These are phyloP conservation scores for Linepithema humile DNA, from an alignment of 1,140 invertebrate species.

Conservation along the genomic window DNA sequence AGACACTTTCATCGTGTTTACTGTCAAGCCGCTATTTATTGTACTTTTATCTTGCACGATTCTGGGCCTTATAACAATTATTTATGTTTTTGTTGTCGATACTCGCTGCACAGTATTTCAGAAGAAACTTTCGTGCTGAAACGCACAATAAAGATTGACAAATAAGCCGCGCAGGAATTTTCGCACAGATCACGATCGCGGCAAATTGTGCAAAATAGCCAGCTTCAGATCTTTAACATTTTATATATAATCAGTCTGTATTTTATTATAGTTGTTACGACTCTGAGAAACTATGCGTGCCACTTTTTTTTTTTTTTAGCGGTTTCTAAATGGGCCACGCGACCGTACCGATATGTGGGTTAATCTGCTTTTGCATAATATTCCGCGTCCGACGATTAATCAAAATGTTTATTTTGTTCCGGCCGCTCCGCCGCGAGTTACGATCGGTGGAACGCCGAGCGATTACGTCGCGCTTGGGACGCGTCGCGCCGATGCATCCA, in stretches of 20 bases:
- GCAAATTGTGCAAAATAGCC: no score
- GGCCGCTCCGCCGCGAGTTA: not conserved
- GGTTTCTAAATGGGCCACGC: slow-evolving; percentile 9
- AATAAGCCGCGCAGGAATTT: no score
- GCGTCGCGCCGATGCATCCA: slow-evolving; percentile 20
- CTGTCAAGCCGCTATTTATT: no score
- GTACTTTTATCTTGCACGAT: no score
- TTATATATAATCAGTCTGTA: not conserved
- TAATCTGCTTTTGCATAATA: slow-evolving; percentile 56
- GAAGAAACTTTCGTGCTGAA: no score
- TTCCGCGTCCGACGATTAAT: not conserved
- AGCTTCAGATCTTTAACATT: not conserved
- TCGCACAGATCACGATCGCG: not conserved
- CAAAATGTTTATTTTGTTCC: not conserved
- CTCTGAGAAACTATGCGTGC: slow-evolving; percentile 37
- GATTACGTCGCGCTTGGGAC: no score
- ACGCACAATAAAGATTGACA: no score
- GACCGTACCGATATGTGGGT: slow-evolving; percentile 47
- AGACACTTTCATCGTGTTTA: not conserved
- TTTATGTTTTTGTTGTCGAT: no score
- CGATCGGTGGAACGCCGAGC: no score
- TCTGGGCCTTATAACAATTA: no score
- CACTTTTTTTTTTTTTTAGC: slow-evolving; percentile 48
- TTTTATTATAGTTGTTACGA: not conserved
- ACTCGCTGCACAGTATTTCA: no score